Evolutionary conservation across 2,797 vertebrate genomes (phyloP), one percentile per base, ranked within the genome.

Genomic region (Cynopterus sphinx): DNA sequence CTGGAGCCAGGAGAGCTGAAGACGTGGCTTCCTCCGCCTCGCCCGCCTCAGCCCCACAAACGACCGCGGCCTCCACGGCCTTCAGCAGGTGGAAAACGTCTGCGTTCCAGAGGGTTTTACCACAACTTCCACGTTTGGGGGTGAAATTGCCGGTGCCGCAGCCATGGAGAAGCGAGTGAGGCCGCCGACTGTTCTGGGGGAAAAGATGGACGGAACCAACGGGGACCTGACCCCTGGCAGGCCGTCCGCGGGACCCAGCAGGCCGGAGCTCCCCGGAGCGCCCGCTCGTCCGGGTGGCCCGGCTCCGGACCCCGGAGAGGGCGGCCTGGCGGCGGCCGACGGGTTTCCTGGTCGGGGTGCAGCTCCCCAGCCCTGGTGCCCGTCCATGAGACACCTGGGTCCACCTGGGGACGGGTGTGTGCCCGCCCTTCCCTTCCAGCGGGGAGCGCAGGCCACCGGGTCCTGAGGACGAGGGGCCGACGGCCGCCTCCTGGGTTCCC

Each of bases 271-370:
- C 33, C 11, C 0, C 1, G 12, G 65, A 55, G 33, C 12, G 10
- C 2, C 0, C 11, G 9, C 3, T 0, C 17, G 11, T 3, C 0
- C 19, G 0, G 4, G 0, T 1, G 53, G 33, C 6, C 1, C 0
- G 0, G 31, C 26, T 17, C 67, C 26, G 53, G 31, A 1, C 5
- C 65, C 67, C 11, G 21, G 67, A 39, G 11, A 4, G 0, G 28
- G 28, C 6, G 49, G 49, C 49, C 49, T 49, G 49, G 49, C 1
- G 49, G 49, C 49, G 49, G 49, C 49, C 49, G 15, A 5, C 26
- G 6, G 55, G 57, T 26, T 7, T 55, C 51, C 51, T 26, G 16
- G 16, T 33, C 10, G 15, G 68, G 46, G 41, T 0, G 2, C 57
- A 21, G 43, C n/a, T 49, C 19, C 36, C 57, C 8, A 22, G 71